Conservation (phyloP, 2,888 invertebrate species). For the Yponomeuta plumbellus region DNA sequence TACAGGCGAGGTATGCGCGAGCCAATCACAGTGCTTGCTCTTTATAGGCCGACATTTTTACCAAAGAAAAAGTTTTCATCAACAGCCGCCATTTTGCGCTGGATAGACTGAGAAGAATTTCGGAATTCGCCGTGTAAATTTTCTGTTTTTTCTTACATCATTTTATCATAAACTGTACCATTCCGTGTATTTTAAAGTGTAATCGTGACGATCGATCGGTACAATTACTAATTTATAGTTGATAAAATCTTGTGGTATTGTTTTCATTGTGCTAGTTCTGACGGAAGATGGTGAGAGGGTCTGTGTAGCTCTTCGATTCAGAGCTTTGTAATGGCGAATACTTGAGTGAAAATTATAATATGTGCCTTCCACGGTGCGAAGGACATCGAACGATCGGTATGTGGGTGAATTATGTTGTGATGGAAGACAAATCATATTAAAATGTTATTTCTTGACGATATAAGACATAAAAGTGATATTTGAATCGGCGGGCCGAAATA, state of each 20-base stretch:
- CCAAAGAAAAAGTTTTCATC: slow-evolving; percentile 96
- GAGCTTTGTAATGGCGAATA: slow-evolving; percentile 88
- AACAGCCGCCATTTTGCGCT: slow-evolving; percentile 97
- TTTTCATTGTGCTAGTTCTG: slow-evolving; percentile 83
- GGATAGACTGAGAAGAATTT: slow-evolving; percentile 86
- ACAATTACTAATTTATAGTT: slow-evolving; percentile 67
- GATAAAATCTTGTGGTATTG: slow-evolving; percentile 78
- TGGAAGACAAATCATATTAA: slow-evolving; percentile 73
- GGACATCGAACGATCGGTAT: slow-evolving; percentile 82
- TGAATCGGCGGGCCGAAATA: slow-evolving; percentile 77
- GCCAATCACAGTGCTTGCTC: slow-evolving; percentile 63
- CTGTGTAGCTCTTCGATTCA: slow-evolving; percentile 81
- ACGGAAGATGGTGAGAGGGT: slow-evolving; percentile 85
- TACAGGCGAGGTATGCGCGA: slow-evolving; percentile 42
- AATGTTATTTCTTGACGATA: slow-evolving; percentile 73
- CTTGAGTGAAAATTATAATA: slow-evolving; percentile 83
- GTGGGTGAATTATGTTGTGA: slow-evolving; percentile 78
- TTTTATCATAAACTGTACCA: slow-evolving; percentile 74
- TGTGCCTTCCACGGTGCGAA: slow-evolving; percentile 86
- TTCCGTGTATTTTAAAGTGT: slow-evolving; percentile 78
- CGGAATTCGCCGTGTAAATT: slow-evolving; percentile 83
- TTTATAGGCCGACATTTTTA: slow-evolving; percentile 81
- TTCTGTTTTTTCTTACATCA: slow-evolving; percentile 78
- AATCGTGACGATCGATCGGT: slow-evolving; percentile 64
- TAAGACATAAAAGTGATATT: slow-evolving; percentile 74